Conservation (phyloP, 2,888 invertebrate species). For the Adineta ricciae region DNA sequence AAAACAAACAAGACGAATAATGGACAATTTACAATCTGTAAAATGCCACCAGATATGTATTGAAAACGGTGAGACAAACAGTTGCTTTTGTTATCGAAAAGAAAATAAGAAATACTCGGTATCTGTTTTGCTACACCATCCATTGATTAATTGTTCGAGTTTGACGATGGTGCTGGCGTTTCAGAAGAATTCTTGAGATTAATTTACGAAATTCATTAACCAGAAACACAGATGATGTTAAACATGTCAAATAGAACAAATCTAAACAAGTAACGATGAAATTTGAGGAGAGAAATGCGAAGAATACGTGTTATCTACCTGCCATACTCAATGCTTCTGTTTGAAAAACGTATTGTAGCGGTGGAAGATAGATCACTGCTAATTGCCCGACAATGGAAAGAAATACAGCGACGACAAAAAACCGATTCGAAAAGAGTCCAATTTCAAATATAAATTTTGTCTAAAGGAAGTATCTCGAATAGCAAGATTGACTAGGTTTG, state of each 20-base stretch:
- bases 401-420: conserved; percentile 81
- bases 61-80: background rate
- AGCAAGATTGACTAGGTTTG: no score
- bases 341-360: conserved; percentile 86
- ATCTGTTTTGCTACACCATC: background rate
- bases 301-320: background rate
- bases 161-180: background rate
- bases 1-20: background rate
- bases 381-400: conserved; percentile 87
- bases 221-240: conserved; percentile 6
- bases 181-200: background rate
- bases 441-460: conserved; percentile 73
- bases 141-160: background rate
- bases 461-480: conserved; percentile 31
- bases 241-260: background rate
- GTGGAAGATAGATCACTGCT: conserved; percentile 88
- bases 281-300: no score
- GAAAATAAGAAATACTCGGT: background rate
- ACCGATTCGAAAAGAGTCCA: conserved; percentile 61
- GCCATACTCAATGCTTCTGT: conserved; percentile 69
- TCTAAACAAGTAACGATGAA: background rate
- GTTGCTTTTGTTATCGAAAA: background rate
- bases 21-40: background rate
- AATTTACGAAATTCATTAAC: conserved; percentile 16
- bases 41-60: background rate